Evolutionary conservation across 2,888 invertebrate genomes (phyloP).

Genomic region (Thecocarcelia acutangulata): DNA sequence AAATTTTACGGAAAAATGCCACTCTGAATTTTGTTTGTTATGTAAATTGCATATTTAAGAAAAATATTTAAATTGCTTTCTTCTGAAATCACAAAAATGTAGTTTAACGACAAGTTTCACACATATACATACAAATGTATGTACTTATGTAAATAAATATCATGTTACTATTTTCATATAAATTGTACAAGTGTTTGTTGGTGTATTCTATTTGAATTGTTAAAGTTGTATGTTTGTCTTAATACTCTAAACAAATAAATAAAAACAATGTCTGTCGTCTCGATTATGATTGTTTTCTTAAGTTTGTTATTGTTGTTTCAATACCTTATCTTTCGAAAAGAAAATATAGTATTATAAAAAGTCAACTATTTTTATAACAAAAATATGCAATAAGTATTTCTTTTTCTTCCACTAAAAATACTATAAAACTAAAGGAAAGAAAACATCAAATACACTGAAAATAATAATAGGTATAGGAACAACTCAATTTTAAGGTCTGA

Average conservation of each 20-base stretch:
- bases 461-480: neutral
- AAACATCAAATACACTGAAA: constrained; percentile 5
- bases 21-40: too few species aligned
- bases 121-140: neutral
- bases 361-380: constrained; percentile 29
- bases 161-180: too few species aligned
- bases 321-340: constrained; percentile 25
- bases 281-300: neutral
- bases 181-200: constrained; percentile 21
- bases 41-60: neutral
- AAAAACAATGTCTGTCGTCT: constrained; percentile 25
- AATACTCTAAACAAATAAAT: constrained; percentile 11
- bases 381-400: constrained; percentile 34
- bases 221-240: constrained; percentile 44
- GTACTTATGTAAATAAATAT: neutral
- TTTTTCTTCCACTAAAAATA: constrained; percentile 28
- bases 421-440: constrained; percentile 21
- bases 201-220: neutral
- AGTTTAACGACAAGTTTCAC: constrained; percentile 14
- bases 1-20: too few species aligned
- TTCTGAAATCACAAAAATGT: constrained; percentile 43
- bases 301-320: constrained; percentile 1
- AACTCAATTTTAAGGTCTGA: too few species aligned
- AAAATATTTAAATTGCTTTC: constrained; percentile 20
- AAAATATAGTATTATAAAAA: constrained; percentile 37